These are phyloP conservation scores for Ptychobarbus kaznakovi DNA, from an alignment of 2,797 vertebrate species.

Conservation along the genomic window DNA sequence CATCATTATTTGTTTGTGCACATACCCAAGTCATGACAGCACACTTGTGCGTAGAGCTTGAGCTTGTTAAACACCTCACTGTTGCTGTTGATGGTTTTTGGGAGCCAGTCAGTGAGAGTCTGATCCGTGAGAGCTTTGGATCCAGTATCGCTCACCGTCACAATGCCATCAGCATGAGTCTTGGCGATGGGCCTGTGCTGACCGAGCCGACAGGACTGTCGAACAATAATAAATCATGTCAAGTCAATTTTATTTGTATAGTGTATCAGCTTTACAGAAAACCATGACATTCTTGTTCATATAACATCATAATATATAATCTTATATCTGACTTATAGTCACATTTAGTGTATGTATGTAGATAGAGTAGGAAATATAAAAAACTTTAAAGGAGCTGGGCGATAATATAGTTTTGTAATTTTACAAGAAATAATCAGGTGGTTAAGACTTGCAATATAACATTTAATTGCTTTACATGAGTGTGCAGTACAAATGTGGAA, in stretches of 20 bases:
- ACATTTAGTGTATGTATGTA: background rate
- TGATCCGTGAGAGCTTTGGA: constrained; percentile 91
- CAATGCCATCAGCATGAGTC: constrained; percentile 92
- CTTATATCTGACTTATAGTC: background rate
- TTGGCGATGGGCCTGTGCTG: constrained; percentile 98
- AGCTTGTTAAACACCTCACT: constrained; percentile 93
- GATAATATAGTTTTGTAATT: background rate
- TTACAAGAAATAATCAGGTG: background rate
- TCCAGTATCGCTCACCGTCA: constrained; percentile 87
- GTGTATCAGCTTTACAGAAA: background rate
- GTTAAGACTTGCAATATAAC: background rate
- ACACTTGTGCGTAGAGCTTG: constrained; percentile 98
- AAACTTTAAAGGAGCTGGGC: background rate
- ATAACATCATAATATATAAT: no score
- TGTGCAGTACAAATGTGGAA: background rate
- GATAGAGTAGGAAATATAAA: background rate
- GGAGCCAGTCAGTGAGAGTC: constrained; percentile 95
- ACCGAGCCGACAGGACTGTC: constrained; percentile 93
- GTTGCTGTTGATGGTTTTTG: constrained; percentile 85
- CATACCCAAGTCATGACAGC: constrained; percentile 94
- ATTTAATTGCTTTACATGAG: background rate
- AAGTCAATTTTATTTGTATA: background rate
- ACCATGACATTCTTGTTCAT: background rate
- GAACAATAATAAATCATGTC: constrained; percentile 19
- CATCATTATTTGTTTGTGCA: background rate